These are phyloP conservation scores for Phyllostomus hastatus DNA, from an alignment of 2,113 vertebrate species.

Conservation along the genomic window DNA sequence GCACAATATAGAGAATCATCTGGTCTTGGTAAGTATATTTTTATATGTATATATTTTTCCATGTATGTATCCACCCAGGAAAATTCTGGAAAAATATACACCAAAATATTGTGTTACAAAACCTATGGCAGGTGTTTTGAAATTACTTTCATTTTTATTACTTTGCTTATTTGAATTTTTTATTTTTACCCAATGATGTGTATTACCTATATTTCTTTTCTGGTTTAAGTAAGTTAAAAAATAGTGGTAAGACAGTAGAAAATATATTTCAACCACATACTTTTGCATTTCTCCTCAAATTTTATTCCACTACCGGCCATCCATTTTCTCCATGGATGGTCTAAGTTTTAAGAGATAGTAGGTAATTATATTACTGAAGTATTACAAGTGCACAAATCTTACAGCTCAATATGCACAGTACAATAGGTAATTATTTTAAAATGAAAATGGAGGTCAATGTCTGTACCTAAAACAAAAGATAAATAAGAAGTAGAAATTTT, in stretches of 20 bases:
- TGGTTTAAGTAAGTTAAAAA: not conserved
- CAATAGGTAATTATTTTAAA: not conserved
- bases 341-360: not conserved
- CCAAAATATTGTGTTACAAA: not conserved
- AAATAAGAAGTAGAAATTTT: not conserved
- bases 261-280: not conserved
- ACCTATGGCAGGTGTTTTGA: not conserved
- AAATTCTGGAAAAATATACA: not conserved
- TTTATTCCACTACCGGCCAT: not conserved
- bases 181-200: not conserved
- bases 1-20: not conserved
- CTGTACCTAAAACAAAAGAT: not conserved
- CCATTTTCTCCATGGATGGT: not conserved
- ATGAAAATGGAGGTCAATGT: not conserved
- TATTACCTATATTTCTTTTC: not conserved
- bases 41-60: not conserved
- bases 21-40: not conserved
- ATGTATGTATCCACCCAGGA: not conserved
- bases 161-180: not conserved
- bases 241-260: not conserved
- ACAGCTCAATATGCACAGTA: not conserved
- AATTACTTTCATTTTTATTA: constrained; percentile 36
- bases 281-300: not conserved
- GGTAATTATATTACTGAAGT: not conserved
- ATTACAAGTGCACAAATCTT: not conserved